These are phyloP conservation scores for Coelogynopora nodosa DNA, from an alignment of 2,888 invertebrate species.

Conservation along the genomic window DNA sequence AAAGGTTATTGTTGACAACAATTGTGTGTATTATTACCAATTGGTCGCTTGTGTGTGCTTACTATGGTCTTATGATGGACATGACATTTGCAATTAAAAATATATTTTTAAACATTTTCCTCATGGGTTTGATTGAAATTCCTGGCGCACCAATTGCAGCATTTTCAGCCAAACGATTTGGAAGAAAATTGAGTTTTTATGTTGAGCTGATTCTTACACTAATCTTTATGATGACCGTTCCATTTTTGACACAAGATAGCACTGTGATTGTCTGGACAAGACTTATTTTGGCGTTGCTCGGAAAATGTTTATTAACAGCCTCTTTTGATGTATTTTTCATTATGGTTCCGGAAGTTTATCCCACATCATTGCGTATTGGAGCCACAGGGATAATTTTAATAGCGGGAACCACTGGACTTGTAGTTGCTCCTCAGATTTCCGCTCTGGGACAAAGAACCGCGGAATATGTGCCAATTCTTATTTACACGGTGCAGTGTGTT, in stretches of 20 bases:
- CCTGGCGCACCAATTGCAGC: neutral
- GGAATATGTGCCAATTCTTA: neutral
- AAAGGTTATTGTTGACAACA: neutral
- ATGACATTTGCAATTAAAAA: neutral
- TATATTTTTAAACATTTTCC: neutral
- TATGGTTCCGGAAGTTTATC: neutral
- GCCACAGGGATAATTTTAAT: neutral
- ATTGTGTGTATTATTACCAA: neutral
- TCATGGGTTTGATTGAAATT: neutral
- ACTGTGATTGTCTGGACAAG: neutral
- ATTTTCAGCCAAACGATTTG: neutral
- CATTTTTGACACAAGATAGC: neutral
- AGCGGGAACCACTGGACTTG: neutral
- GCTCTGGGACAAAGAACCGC: neutral
- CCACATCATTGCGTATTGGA: neutral
- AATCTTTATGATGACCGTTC: neutral
- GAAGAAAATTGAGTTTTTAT: neutral
- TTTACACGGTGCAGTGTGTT: neutral
- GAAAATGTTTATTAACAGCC: neutral
- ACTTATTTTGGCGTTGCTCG: neutral
- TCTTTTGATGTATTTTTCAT: neutral
- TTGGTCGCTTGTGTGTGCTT: neutral
- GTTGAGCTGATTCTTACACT: neutral
- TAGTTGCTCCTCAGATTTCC: neutral
- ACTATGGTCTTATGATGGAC: conserved; percentile 7